A percentile compares a stretch with the other conserved stretches of the same genome.
Conservation (phyloP, 2,888 invertebrate species). For the Agrilus cyanescens region DNA sequence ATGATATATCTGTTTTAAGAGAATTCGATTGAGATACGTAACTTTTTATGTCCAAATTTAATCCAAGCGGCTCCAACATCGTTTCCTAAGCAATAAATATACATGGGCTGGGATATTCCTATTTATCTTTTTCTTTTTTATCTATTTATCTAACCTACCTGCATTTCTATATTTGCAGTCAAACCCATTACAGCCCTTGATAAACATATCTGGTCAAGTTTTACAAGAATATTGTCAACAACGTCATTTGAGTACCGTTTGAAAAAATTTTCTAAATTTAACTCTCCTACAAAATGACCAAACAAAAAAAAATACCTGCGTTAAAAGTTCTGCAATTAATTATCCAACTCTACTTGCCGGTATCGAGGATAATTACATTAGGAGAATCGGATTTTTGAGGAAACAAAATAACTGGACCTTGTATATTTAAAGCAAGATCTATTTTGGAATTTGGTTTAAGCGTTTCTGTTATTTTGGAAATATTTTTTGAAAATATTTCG, state of each 20-base stretch:
- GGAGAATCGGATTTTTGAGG: conserved; percentile 73
- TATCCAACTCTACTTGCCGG: conserved; percentile 38
- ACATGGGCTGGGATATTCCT: background rate
- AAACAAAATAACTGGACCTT: conserved; percentile 61
- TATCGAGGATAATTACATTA: conserved; percentile 62
- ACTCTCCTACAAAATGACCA: conserved; percentile 43
- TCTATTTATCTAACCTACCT: conserved; percentile 35
- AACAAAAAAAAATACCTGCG: background rate
- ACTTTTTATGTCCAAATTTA: conserved; percentile 62
- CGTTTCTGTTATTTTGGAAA: conserved; percentile 28
- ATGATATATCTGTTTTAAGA: conserved; percentile 24
- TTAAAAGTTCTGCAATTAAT: background rate
- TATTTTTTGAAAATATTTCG: conserved; percentile 14
- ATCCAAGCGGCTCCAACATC: conserved; percentile 59
- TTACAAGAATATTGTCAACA: conserved; percentile 59
- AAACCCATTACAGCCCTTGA: conserved; percentile 61
- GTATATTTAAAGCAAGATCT: conserved; percentile 33
- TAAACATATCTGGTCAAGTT: conserved; percentile 55
- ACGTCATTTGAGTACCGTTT: conserved; percentile 37
- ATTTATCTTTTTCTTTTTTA: background rate
- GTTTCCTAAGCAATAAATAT: conserved; percentile 46
- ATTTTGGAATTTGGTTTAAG: conserved; percentile 30
- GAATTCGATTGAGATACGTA: conserved; percentile 39
- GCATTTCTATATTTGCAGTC: conserved; percentile 59
- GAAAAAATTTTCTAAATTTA: conserved; percentile 72